phyloP scores from a whole-genome alignment of 2,888 invertebrate species.

The Agrotis clavis region DNA sequence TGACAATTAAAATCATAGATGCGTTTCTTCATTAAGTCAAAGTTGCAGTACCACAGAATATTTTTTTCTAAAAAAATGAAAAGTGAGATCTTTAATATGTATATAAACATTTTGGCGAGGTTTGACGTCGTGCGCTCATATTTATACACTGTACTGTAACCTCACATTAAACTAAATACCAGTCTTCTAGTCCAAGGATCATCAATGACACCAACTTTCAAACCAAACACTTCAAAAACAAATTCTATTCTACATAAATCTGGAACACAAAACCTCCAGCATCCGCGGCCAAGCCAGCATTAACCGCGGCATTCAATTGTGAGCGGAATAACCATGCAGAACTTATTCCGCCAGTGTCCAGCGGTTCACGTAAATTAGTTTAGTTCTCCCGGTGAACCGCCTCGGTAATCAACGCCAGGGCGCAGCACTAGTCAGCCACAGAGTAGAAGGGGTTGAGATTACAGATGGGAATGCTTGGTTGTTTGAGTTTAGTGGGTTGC shows the following conservation, averaged over 20 bases:
- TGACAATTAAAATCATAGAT: neutral
- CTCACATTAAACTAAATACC: no score
- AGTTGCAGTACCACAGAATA: no score
- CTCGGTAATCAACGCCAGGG: slow-evolving; percentile 76
- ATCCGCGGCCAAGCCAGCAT: slow-evolving; percentile 46
- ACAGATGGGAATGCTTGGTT: slow-evolving; percentile 4
- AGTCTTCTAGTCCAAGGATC: neutral
- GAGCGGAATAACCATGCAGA: slow-evolving; percentile 71
- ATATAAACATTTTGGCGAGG: no score
- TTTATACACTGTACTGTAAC: no score
- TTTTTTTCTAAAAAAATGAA: no score
- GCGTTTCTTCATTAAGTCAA: neutral
- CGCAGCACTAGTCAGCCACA: slow-evolving; percentile 62
- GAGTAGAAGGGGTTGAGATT: slow-evolving; percentile 17
- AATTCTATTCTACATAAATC: slow-evolving; percentile 12
- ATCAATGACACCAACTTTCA: neutral
- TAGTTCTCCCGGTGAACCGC: slow-evolving; percentile 76
- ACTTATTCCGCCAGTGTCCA: slow-evolving; percentile 73
- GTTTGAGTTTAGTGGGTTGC: neutral
- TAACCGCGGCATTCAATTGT: slow-evolving; percentile 74
- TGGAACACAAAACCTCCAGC: slow-evolving; percentile 43
- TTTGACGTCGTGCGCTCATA: no score
- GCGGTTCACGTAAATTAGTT: slow-evolving; percentile 81
- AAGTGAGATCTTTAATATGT: no score
- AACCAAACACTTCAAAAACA: slow-evolving; percentile 1